Evolutionary conservation across 2,113 vertebrate genomes (phyloP).

Genomic region (Penelope pileata): DNA sequence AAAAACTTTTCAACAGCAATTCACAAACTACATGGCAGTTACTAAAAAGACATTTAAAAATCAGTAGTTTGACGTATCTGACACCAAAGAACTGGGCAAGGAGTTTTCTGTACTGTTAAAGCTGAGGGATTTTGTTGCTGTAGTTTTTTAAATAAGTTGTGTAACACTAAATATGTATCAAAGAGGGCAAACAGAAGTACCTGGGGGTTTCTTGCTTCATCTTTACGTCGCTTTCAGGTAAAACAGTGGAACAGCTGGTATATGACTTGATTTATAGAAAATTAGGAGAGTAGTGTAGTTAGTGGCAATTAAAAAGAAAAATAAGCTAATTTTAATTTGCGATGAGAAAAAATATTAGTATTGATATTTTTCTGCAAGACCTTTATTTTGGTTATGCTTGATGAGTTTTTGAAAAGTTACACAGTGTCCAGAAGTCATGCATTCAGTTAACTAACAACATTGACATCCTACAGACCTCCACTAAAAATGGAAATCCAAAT

Average conservation of each 20-base stretch:
- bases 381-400: neutral
- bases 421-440: neutral
- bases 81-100: neutral
- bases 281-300: neutral
- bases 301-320: neutral
- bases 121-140: neutral
- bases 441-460: neutral
- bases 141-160: neutral
- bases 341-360: neutral
- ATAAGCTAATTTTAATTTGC: neutral
- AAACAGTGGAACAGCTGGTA: neutral
- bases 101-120: neutral
- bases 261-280: neutral
- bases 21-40: neutral
- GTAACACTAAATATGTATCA: neutral
- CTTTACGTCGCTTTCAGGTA: neutral
- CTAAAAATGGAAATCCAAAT: neutral
- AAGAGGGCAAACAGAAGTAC: neutral
- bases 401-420: neutral
- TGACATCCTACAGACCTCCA: accelerated
- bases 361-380: neutral
- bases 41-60: neutral
- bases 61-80: accelerated
- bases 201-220: neutral
- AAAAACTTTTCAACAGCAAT: neutral